phyloP scores from a whole-genome alignment of 2,113 vertebrate genomes.

The Pogona vitticeps region DNA sequence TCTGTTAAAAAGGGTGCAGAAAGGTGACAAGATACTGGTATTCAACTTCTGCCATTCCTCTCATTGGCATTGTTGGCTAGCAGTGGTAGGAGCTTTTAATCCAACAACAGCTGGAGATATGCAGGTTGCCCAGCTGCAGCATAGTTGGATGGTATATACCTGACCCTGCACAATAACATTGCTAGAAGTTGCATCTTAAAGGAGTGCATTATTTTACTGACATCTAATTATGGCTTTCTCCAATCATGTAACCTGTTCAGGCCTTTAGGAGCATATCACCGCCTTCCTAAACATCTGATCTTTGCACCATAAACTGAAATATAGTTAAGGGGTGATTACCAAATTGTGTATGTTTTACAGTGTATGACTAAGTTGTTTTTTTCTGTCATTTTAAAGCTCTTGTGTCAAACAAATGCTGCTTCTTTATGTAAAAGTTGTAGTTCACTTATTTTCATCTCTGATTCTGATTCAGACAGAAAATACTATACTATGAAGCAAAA shows the following conservation, averaged over 20 bases:
- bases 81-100: background rate
- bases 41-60: background rate
- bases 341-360: background rate
- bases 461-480: background rate
- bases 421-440: background rate
- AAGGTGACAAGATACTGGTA: slow-evolving; percentile 18
- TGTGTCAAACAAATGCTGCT: background rate
- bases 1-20: slow-evolving; percentile 43
- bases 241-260: slow-evolving; percentile 29
- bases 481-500: background rate
- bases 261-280: slow-evolving; percentile 50
- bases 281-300: slow-evolving; percentile 3
- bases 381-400: background rate
- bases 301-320: background rate
- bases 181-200: slow-evolving; percentile 48
- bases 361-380: background rate
- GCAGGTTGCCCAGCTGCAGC: background rate
- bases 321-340: background rate
- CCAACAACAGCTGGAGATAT: background rate
- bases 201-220: slow-evolving; percentile 38
- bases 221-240: slow-evolving; percentile 45
- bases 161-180: slow-evolving; percentile 11
- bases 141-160: slow-evolving; percentile 11
- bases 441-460: background rate
- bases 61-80: background rate